Conservation (phyloP, 2,797 vertebrate species). For the Chaetodon trifasciatus region DNA sequence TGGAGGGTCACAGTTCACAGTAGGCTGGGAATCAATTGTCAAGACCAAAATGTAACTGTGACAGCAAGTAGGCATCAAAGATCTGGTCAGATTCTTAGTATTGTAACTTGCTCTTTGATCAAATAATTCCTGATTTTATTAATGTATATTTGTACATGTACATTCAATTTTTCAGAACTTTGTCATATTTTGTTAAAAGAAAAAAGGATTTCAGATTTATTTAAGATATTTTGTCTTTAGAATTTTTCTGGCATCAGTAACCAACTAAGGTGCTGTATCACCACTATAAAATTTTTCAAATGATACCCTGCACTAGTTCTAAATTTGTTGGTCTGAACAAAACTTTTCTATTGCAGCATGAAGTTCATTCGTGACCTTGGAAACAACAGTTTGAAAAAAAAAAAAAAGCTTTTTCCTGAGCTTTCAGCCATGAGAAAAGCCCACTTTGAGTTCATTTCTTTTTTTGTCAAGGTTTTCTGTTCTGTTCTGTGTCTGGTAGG, state of each 20-base stretch:
- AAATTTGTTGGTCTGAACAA: not conserved
- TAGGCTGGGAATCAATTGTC: not conserved
- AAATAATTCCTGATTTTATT: not conserved
- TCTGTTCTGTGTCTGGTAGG: too few species aligned
- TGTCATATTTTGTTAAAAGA: not conserved
- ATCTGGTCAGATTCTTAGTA: not conserved
- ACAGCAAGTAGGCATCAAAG: not conserved
- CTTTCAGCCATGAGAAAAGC: not conserved
- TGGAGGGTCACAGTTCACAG: constrained; percentile 13
- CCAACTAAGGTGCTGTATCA: not conserved
- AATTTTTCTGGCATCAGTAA: not conserved
- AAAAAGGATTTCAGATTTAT: not conserved
- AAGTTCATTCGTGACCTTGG: not conserved
- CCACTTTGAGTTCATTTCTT: not conserved
- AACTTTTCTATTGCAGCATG: not conserved
- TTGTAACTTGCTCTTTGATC: not conserved
- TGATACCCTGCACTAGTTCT: not conserved
- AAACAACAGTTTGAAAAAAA: not conserved
- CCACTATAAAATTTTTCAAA: not conserved
- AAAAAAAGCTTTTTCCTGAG: not conserved
- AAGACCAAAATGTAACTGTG: not conserved
- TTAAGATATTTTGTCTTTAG: too few species aligned
- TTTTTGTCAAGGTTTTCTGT: too few species aligned
- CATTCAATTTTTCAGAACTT: not conserved
- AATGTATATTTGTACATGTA: not conserved